Evolutionary conservation across 2,113 vertebrate genomes (phyloP), one percentile per base, ranked within the genome.

Genomic region (Heliornis fulica): DNA sequence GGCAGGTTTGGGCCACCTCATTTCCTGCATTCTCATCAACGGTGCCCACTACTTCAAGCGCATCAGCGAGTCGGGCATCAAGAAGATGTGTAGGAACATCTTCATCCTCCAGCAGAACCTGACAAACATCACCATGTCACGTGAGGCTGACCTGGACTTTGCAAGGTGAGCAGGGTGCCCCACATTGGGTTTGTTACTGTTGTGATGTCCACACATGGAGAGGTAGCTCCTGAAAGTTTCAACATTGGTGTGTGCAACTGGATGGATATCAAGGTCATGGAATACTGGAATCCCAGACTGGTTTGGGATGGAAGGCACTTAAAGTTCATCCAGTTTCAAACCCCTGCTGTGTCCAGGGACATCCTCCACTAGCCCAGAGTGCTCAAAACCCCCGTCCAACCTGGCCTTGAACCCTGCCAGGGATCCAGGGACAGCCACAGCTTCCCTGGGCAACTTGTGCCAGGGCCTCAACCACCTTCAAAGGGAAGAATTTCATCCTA

Each of bases 71-170:
- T 99, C 99, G 0, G 99, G 99, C 51, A 99, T 99, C 97, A 99
- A 99, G 98, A 99, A 99, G 88, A 99, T 99, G 99, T 99, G 99
- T 74, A 97, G 99, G 66, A 99, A 99, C 97, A 99, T 99, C 93
- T 99, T 99, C 81, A 99, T 99, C 83, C 99, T 99, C 34, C 99
- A 99, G 97, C 99, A 99, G 94, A 99, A 99, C 96, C 98, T 99
- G 77, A 99, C 99, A 40, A 99, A 99, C 98, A 99, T 99, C 98
- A 99, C 99, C 96, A 99, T 99, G 99, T 99, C 99, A 2, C 98
- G 99, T 1, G 99, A 99, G 94, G 99, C 99, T 0, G 99, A 99
- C 98, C 98, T 99, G 32, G 99, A 99, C 95, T 99, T 99, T 1
- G 99, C 99, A 83, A 99, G 99, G 99, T 99, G 97, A 94, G 96